A percentile compares a stretch with the other conserved stretches of the same genome.
phyloP scores from a whole-genome alignment of 2,888 invertebrate genomes.

The Megamerina dolium region DNA sequence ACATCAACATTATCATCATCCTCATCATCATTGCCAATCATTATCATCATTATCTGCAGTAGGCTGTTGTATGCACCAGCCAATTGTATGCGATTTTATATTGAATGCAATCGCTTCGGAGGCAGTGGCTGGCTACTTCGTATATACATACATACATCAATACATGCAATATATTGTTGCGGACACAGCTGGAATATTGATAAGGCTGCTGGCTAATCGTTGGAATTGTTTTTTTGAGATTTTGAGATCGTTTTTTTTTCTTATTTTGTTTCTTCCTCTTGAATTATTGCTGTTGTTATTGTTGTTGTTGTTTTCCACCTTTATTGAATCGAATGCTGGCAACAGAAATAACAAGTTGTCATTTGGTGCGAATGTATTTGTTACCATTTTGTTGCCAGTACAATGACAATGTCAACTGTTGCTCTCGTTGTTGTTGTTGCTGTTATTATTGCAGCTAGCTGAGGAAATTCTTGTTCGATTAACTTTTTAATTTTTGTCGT shows the following conservation, averaged over 20 bases:
- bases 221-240: constrained; percentile 9
- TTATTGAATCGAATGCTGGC: constrained; percentile 9
- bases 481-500: background rate
- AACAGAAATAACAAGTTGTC: constrained; percentile 22
- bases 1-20: constrained; percentile 12
- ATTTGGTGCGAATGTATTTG: constrained; percentile 39
- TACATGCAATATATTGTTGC: constrained; percentile 18
- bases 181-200: constrained; percentile 43
- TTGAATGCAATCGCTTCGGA: constrained; percentile 30
- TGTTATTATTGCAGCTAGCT: too few species aligned
- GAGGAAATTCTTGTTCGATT: constrained; percentile 5
- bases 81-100: constrained; percentile 33
- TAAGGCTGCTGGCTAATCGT: constrained; percentile 34
- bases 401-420: constrained; percentile 1
- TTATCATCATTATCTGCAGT: background rate
- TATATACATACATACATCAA: too few species aligned
- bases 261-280: constrained; percentile 5
- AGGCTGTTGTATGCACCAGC: background rate
- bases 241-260: constrained; percentile 5
- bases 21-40: background rate
- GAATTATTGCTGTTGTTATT: constrained; percentile 5
- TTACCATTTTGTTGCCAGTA: constrained; percentile 29
- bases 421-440: constrained; percentile 5
- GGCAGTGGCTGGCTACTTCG: constrained; percentile 26
- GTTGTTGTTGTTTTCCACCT: constrained; percentile 5